A percentile compares a stretch with the other conserved stretches of the same genome.
Evolutionary conservation across 2,888 invertebrate genomes (phyloP).

Genomic region (Ceratothoa steindachneri): DNA sequence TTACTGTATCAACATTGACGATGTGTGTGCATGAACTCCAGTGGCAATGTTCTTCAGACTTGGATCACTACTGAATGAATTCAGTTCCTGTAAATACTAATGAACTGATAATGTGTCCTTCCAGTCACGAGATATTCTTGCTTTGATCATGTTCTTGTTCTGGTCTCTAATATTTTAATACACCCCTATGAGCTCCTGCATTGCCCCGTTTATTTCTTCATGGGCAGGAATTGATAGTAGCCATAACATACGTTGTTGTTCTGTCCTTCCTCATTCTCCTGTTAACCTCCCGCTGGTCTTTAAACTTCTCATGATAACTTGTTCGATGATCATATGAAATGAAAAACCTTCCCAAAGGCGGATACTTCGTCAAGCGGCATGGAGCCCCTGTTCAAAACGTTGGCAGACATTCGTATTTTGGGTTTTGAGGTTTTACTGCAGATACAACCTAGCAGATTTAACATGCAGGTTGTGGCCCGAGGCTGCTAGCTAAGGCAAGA

Average conservation of each 20-base stretch:
- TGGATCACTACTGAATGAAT: too few species aligned
- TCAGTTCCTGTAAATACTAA: too few species aligned
- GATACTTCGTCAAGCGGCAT: constrained; percentile 4
- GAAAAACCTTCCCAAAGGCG: constrained; percentile 16
- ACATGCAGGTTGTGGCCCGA: neutral
- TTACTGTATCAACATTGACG: too few species aligned
- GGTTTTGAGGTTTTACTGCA: neutral
- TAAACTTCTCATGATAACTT: constrained; percentile 21
- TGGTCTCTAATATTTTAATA: constrained; percentile 10
- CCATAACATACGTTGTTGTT: neutral
- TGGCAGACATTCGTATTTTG: neutral
- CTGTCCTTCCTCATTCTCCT: neutral
- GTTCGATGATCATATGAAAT: constrained; percentile 22
- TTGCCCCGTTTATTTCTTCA: constrained; percentile 1
- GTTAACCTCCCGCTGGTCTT: constrained; percentile 21
- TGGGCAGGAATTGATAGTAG: constrained; percentile 9
- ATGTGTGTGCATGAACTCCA: too few species aligned
- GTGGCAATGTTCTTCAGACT: too few species aligned
- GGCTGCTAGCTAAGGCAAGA: constrained; percentile 3
- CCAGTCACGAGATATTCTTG: too few species aligned
- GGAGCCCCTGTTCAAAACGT: constrained; percentile 16
- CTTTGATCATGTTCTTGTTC: constrained; percentile 7
- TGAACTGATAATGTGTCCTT: too few species aligned
- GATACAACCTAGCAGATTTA: neutral
- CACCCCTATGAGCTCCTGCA: constrained; percentile 9